Percentiles rank a stretch among this genome's conserved stretches.
These are phyloP conservation scores for Pediacus dermestoides DNA, from an alignment of 2,888 invertebrate genomes.

Conservation along the genomic window DNA sequence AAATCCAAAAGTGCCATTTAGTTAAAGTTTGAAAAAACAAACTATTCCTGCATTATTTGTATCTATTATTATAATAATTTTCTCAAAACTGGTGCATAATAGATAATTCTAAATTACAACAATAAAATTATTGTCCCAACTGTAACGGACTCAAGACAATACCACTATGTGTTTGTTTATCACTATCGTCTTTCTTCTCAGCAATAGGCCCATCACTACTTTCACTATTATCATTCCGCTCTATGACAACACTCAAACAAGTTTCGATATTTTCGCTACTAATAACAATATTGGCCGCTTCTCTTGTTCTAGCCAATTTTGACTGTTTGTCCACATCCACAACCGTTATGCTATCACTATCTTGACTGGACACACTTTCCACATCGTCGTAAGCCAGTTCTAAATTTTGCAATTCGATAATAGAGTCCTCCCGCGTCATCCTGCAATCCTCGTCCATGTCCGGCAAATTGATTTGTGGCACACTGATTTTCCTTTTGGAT, in stretches of 20 bases:
- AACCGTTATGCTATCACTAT: constrained; percentile 27
- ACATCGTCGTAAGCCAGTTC: constrained; percentile 43
- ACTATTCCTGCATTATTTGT: too few species aligned
- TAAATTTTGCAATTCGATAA: constrained; percentile 49
- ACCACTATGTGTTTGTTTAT: constrained; percentile 49
- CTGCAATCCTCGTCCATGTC: not conserved
- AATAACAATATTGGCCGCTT: constrained; percentile 32
- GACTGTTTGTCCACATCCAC: constrained; percentile 7
- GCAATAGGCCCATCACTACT: constrained; percentile 23
- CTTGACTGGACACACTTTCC: constrained; percentile 44
- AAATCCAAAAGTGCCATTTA: too few species aligned
- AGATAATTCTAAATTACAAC: constrained; percentile 19
- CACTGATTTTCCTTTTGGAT: constrained; percentile 10
- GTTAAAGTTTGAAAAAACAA: too few species aligned
- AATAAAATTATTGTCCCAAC: constrained; percentile 50
- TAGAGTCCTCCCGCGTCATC: constrained; percentile 42
- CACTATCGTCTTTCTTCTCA: constrained; percentile 12
- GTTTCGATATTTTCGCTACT: constrained; percentile 46
- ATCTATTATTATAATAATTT: too few species aligned
- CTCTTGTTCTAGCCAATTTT: constrained; percentile 43
- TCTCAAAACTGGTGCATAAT: constrained; percentile 16
- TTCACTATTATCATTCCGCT: constrained; percentile 39
- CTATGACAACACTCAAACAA: constrained; percentile 51
- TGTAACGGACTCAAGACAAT: constrained; percentile 64
- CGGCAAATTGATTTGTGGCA: constrained; percentile 38